phyloP scores from a whole-genome alignment of 1,140 invertebrate genomes.

The Galleria mellonella region DNA sequence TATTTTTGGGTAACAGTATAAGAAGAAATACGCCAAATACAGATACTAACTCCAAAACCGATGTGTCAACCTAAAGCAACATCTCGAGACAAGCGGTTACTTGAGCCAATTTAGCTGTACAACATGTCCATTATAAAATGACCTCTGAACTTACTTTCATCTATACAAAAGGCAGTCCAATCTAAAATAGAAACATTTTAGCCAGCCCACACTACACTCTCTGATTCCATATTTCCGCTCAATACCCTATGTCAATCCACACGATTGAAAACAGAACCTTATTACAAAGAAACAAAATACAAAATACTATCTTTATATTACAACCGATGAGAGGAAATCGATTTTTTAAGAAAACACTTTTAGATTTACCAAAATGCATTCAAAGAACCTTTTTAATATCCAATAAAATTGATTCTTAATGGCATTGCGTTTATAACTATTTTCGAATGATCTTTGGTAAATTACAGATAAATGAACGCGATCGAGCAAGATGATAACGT shows the following conservation, averaged over 20 bases:
- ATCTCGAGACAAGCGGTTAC: slow-evolving; percentile 50
- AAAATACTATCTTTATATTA: too few species aligned
- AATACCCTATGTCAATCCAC: slow-evolving; percentile 40
- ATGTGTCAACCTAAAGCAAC: slow-evolving; percentile 27
- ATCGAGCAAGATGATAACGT: slow-evolving; percentile 46
- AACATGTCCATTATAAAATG: slow-evolving; percentile 33
- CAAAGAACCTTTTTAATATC: too few species aligned
- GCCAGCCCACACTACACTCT: slow-evolving; percentile 43
- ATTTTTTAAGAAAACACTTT: too few species aligned
- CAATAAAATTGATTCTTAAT: too few species aligned
- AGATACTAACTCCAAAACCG: slow-evolving; percentile 10
- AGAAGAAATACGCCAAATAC: slow-evolving; percentile 2
- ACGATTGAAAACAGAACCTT: too few species aligned
- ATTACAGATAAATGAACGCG: slow-evolving; percentile 64
- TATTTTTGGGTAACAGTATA: too few species aligned
- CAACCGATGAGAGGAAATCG: too few species aligned
- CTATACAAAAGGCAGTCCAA: too few species aligned
- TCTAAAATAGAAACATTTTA: slow-evolving; percentile 16
- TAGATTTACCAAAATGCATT: too few species aligned
- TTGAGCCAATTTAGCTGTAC: slow-evolving; percentile 58
- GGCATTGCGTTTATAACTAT: too few species aligned
- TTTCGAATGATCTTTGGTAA: neutral
- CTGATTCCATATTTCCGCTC: slow-evolving; percentile 67
- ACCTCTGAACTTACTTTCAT: slow-evolving; percentile 18
- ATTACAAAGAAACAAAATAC: too few species aligned